phyloP scores from a whole-genome alignment of 2,888 invertebrate species.

The Nephrocerus scutellatus region DNA sequence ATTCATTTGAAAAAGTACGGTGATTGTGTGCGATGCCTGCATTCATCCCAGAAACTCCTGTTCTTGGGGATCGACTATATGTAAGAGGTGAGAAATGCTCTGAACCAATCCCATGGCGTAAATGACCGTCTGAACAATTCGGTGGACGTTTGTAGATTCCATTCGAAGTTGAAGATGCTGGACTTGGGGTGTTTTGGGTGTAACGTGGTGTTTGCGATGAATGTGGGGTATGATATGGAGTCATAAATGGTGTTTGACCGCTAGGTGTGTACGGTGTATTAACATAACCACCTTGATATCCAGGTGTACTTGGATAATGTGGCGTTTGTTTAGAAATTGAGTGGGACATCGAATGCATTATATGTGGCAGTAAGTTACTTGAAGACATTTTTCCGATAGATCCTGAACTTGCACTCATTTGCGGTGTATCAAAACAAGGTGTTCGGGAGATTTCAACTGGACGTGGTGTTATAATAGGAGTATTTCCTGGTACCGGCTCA shows the following conservation, averaged over 20 bases:
- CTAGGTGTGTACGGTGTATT: constrained; percentile 87
- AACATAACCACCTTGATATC: constrained; percentile 59
- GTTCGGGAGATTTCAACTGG: constrained; percentile 35
- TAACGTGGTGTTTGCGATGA: constrained; percentile 62
- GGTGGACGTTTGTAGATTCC: constrained; percentile 56
- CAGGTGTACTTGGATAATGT: constrained; percentile 68
- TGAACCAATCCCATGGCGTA: too few species aligned
- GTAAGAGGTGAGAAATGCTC: too few species aligned
- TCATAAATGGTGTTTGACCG: constrained; percentile 90
- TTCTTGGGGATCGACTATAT: too few species aligned
- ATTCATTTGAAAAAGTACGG: too few species aligned
- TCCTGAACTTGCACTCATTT: constrained; percentile 49
- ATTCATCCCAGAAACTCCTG: too few species aligned
- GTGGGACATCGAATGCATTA: constrained; percentile 64
- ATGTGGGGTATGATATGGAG: constrained; percentile 74
- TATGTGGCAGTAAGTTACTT: too few species aligned
- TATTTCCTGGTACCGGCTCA: constrained; percentile 73
- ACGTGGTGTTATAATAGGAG: constrained; percentile 63
- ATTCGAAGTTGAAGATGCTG: constrained; percentile 42
- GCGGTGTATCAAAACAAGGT: constrained; percentile 32
- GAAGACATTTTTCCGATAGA: constrained; percentile 65
- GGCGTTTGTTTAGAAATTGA: constrained; percentile 66
- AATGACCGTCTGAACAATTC: too few species aligned
- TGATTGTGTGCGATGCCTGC: too few species aligned
- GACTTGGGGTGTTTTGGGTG: constrained; percentile 44